phyloP scores from a whole-genome alignment of 2,113 vertebrate species.

The Chamaea fasciata region DNA sequence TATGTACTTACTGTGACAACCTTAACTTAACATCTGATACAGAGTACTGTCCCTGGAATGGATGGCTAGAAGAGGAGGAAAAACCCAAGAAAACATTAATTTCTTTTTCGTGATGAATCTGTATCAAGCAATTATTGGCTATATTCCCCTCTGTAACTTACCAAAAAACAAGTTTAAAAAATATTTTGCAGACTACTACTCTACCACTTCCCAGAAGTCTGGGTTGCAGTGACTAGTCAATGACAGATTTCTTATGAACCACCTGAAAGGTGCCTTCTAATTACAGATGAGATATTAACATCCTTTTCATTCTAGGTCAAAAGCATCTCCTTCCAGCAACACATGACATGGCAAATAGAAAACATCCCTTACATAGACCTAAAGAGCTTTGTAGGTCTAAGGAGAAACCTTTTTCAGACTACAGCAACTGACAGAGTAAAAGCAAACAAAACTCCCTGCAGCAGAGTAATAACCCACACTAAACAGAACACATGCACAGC shows the following conservation, averaged over 20 bases:
- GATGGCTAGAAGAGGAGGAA: constrained; percentile 77
- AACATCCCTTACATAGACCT: background rate
- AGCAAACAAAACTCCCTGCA: background rate
- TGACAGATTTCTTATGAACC: background rate
- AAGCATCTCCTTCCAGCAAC: background rate
- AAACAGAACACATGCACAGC: background rate
- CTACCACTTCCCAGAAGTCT: background rate
- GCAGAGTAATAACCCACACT: background rate
- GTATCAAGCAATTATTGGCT: background rate
- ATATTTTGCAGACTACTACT: background rate
- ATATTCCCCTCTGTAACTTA: background rate
- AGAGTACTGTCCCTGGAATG: constrained; percentile 96
- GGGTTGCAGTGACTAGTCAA: background rate
- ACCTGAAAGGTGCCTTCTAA: background rate
- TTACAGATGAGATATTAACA: background rate
- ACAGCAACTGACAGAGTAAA: background rate
- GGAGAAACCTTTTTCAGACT: background rate
- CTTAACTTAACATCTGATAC: constrained; percentile 92
- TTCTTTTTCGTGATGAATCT: background rate
- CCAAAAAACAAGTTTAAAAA: background rate
- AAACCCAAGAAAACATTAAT: background rate
- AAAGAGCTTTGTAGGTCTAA: background rate
- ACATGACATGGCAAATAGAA: background rate
- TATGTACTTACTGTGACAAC: constrained; percentile 91
- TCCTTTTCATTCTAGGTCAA: background rate